These are phyloP conservation scores for Globodera ellingtonae DNA, from an alignment of 1,140 invertebrate species.

Conservation along the genomic window DNA sequence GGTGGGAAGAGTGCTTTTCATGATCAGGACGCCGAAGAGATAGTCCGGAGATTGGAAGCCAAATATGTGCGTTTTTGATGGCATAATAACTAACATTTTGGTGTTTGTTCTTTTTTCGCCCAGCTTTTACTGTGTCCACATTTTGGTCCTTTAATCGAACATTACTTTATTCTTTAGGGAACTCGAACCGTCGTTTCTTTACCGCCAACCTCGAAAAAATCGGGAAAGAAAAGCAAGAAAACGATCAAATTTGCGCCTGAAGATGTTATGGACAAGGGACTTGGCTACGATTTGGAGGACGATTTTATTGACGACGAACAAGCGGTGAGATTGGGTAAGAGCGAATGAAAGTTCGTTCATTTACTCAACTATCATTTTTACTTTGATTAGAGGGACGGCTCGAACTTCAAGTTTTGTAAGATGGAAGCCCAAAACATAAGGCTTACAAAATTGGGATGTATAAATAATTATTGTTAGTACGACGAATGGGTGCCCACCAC, in stretches of 20 bases:
- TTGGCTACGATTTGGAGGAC: constrained; percentile 56
- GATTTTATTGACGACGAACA: constrained; percentile 54
- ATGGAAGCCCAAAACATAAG: too few species aligned
- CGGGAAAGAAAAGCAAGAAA: constrained; percentile 40
- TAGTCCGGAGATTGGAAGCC: constrained; percentile 45
- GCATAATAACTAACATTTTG: constrained; percentile 7
- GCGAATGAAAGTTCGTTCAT: too few species aligned
- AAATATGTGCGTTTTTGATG: constrained; percentile 47
- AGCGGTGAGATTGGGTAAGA: constrained; percentile 29
- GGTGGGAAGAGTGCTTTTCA: constrained; percentile 40
- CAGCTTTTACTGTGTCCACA: too few species aligned
- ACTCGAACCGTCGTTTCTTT: constrained; percentile 3
- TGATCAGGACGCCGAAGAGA: constrained; percentile 44
- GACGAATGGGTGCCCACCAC: constrained; percentile 52
- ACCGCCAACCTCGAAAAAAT: constrained; percentile 22
- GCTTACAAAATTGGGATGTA: neutral
- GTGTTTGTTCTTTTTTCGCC: constrained; percentile 22
- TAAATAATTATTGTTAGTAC: constrained; percentile 44
- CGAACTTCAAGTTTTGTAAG: too few species aligned
- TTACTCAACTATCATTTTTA: too few species aligned
- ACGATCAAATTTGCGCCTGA: constrained; percentile 35
- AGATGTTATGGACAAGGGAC: constrained; percentile 50
- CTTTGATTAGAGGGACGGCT: too few species aligned
- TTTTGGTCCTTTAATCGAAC: neutral
- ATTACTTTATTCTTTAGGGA: constrained; percentile 23